Conservation (phyloP, 2,888 invertebrate species). For the Aphrophora alni region DNA sequence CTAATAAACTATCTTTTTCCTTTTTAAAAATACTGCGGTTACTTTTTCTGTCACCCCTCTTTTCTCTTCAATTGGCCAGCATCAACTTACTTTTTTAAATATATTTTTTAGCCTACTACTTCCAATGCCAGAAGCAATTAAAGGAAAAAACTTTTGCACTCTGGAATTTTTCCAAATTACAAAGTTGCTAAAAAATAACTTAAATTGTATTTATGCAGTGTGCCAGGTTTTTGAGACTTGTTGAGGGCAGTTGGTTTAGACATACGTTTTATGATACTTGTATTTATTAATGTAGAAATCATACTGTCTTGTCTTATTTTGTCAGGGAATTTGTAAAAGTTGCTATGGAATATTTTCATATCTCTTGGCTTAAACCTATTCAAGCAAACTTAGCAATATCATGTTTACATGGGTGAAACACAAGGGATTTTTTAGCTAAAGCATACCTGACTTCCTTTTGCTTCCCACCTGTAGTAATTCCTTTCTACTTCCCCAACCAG, state of each 20-base stretch:
- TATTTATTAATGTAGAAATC: not conserved
- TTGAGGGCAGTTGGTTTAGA: not conserved
- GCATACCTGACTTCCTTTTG: not conserved
- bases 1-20: too few species aligned
- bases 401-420: not conserved
- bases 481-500: not conserved
- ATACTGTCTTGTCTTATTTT: slow-evolving; percentile 1
- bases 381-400: not conserved
- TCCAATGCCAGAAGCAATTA: too few species aligned
- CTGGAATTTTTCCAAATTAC: too few species aligned
- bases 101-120: too few species aligned
- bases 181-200: too few species aligned
- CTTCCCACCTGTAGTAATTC: not conserved
- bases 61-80: too few species aligned
- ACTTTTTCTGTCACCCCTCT: too few species aligned
- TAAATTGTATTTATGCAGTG: too few species aligned
- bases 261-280: not conserved
- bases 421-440: not conserved
- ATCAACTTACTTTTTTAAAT: too few species aligned
- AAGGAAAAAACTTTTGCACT: too few species aligned
- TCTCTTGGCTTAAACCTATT: not conserved
- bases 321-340: slow-evolving; percentile 1
- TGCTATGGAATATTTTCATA: not conserved
- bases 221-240: not conserved
- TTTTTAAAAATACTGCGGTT: too few species aligned